Conservation (phyloP, 1,140 invertebrate genomes). For the Drosophila arawakana region DNA sequence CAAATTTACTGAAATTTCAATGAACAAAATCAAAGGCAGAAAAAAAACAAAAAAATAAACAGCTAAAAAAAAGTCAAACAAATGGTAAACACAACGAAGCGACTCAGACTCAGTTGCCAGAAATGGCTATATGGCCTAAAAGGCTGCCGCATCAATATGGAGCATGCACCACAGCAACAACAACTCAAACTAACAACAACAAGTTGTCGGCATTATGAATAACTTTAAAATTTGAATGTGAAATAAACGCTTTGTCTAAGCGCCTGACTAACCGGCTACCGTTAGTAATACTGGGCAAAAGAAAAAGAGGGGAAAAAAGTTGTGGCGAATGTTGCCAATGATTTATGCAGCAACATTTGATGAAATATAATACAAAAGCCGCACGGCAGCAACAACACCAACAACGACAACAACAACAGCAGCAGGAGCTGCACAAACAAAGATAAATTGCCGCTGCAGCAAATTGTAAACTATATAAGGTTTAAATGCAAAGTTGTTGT, state of each 20-base stretch:
- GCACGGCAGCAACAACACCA: constrained; percentile 53
- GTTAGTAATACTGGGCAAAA: constrained; percentile 64
- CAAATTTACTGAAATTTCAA: constrained; percentile 76
- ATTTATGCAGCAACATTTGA: constrained; percentile 81
- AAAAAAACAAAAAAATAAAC: no score
- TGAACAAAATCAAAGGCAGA: constrained; percentile 62
- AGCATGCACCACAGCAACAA: constrained; percentile 47
- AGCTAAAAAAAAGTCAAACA: constrained; percentile 15
- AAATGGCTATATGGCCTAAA: constrained; percentile 61
- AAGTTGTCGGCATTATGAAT: constrained; percentile 77
- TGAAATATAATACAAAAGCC: constrained; percentile 82
- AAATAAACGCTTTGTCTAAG: constrained; percentile 82
- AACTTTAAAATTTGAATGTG: constrained; percentile 83
- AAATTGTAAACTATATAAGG: constrained; percentile 80
- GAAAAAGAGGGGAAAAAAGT: constrained; percentile 21
- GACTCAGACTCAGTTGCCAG: constrained; percentile 19
- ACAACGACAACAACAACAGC: constrained; percentile 26
- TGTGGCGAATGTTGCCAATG: constrained; percentile 63
- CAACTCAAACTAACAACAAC: constrained; percentile 12
- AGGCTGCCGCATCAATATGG: constrained; percentile 73
- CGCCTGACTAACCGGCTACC: constrained; percentile 60
- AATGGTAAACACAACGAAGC: constrained; percentile 67
- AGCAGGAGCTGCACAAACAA: constrained; percentile 53
- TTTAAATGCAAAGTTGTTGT: constrained; percentile 66
- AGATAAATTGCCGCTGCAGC: constrained; percentile 74